Evolutionary conservation across 2,113 vertebrate species (phyloP).

Genomic region (Sinocyclocheilus rhinocerous): DNA sequence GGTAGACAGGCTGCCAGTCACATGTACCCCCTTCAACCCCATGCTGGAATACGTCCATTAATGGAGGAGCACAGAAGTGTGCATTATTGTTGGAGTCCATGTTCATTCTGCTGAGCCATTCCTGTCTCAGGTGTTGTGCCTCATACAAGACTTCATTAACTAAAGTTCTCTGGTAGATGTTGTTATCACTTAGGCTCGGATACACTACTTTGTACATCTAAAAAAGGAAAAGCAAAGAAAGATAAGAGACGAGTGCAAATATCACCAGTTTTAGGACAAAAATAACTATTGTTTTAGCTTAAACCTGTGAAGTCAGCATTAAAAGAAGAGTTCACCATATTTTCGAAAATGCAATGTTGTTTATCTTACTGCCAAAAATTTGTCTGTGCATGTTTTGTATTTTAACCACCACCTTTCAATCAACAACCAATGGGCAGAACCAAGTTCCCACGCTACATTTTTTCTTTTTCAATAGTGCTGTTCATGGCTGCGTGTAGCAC

Average conservation of each 20-base stretch:
- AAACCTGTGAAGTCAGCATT: neutral
- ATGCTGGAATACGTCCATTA: neutral
- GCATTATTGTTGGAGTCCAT: constrained; percentile 24
- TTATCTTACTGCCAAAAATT: neutral
- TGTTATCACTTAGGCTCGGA: constrained; percentile 88
- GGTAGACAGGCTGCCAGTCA: constrained; percentile 62
- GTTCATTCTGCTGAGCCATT: constrained; percentile 57
- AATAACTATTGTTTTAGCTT: neutral
- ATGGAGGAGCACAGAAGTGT: neutral
- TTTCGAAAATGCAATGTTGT: neutral
- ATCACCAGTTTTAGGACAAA: neutral
- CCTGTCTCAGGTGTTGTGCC: constrained; percentile 73
- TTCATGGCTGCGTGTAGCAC: neutral
- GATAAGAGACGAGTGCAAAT: neutral
- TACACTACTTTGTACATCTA: constrained; percentile 86
- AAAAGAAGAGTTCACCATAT: neutral
- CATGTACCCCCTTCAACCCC: constrained; percentile 42
- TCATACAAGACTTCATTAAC: constrained; percentile 77
- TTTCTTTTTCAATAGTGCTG: neutral
- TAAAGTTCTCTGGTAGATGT: constrained; percentile 78
- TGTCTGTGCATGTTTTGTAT: neutral
- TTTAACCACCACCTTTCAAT: neutral
- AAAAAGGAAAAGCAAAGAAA: neutral
- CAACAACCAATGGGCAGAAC: too few species aligned
- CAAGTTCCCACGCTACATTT: neutral